phyloP scores from a whole-genome alignment of 2,797 vertebrate species.

The Brotula barbata region DNA sequence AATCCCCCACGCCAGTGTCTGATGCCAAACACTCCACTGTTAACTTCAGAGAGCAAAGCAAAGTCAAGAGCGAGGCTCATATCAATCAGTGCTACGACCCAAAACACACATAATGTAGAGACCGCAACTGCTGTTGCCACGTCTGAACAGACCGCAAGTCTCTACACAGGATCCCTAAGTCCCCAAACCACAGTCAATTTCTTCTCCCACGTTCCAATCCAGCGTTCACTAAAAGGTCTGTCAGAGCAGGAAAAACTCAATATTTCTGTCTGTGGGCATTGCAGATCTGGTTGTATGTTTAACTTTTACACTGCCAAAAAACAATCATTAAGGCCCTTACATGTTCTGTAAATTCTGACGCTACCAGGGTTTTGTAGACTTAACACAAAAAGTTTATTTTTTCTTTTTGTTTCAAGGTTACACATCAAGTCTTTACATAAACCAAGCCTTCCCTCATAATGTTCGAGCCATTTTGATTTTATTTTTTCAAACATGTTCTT shows the following conservation, averaged over 20 bases:
- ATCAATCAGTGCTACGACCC: slow-evolving; percentile 36
- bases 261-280: not conserved
- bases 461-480: no score
- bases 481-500: no score
- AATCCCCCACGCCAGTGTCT: slow-evolving; percentile 12
- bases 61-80: slow-evolving; percentile 36
- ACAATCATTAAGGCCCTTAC: no score
- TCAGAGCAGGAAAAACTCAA: slow-evolving; percentile 22
- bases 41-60: slow-evolving; percentile 30
- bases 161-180: slow-evolving; percentile 51
- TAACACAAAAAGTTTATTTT: no score
- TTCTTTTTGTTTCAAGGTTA: no score
- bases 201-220: slow-evolving; percentile 24
- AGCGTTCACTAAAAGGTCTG: no score
- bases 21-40: slow-evolving; percentile 14
- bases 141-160: slow-evolving; percentile 57
- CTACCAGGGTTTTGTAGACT: no score
- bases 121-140: slow-evolving; percentile 60
- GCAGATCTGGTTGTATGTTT: no score
- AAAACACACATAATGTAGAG: slow-evolving; percentile 49
- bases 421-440: no score
- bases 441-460: no score
- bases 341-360: not conserved
- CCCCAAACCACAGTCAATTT: slow-evolving; percentile 42
- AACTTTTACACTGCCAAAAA: no score